Conservation (phyloP, 2,888 invertebrate genomes). For the Nomada fabriciana region DNA sequence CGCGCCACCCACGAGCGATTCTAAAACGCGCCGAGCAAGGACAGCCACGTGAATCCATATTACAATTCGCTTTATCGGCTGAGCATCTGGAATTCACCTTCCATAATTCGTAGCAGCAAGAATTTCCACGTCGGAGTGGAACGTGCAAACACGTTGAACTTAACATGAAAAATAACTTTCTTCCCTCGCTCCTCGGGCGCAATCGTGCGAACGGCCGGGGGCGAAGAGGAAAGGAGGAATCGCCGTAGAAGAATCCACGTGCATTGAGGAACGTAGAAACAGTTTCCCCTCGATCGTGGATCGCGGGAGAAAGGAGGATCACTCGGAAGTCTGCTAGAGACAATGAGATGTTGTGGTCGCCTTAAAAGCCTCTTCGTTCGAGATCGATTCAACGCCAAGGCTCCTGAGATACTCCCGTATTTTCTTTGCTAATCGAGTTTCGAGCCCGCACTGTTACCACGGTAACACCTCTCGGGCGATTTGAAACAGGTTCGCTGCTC, state of each 20-base stretch:
- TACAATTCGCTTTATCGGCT: constrained; percentile 7
- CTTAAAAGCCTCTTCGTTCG: constrained; percentile 77
- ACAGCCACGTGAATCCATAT: constrained; percentile 36
- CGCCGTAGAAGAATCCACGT: neutral
- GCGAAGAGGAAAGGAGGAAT: neutral
- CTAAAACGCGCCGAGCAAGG: neutral
- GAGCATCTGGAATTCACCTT: neutral
- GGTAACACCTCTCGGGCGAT: constrained; percentile 73
- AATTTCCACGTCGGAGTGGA: neutral
- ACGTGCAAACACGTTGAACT: constrained; percentile 17
- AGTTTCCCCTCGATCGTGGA: neutral
- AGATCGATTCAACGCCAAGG: constrained; percentile 73
- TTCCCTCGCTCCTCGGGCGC: no score
- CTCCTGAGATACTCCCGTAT: constrained; percentile 72
- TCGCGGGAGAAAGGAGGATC: constrained; percentile 41
- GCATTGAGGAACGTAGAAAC: neutral
- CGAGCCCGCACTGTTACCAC: constrained; percentile 75
- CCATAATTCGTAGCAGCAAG: neutral
- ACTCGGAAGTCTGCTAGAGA: constrained; percentile 56
- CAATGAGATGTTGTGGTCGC: constrained; percentile 72
- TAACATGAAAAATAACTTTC: constrained; percentile 3
- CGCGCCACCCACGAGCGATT: constrained; percentile 53
- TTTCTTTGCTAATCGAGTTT: constrained; percentile 82
- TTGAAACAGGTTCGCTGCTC: constrained; percentile 61
- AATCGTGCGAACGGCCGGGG: constrained; percentile 3